These are phyloP conservation scores for Ochotona princeps DNA, from an alignment of 2,113 vertebrate genomes.

Conservation along the genomic window DNA sequence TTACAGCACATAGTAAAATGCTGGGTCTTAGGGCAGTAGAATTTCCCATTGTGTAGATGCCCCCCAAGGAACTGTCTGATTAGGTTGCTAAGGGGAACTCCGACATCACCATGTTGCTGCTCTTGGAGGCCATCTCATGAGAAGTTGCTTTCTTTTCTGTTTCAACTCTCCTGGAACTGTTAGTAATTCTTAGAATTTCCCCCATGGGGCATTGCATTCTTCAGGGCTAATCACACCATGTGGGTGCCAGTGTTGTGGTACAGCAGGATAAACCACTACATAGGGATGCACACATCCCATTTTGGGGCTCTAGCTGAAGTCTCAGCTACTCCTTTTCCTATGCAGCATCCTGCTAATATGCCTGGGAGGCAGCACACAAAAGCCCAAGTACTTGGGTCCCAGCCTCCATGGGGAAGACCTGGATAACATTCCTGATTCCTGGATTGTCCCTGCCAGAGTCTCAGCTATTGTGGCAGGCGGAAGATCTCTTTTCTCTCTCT, in stretches of 20 bases:
- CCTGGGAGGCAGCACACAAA: too few species aligned
- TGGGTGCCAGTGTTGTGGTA: not conserved
- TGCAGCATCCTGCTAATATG: too few species aligned
- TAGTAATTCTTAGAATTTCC: not conserved
- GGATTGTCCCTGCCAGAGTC: too few species aligned
- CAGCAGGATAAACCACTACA: too few species aligned
- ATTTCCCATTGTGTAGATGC: not conserved
- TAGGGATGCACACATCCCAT: too few species aligned
- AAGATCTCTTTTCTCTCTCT: too few species aligned
- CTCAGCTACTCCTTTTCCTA: too few species aligned
- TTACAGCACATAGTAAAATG: not conserved
- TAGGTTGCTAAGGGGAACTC: not conserved
- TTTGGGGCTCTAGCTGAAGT: too few species aligned
- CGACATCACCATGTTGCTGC: not conserved
- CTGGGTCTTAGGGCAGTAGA: not conserved
- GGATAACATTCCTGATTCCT: too few species aligned
- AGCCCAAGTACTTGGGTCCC: too few species aligned
- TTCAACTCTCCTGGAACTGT: not conserved
- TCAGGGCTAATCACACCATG: not conserved
- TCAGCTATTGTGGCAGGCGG: too few species aligned
- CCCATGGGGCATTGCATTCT: not conserved
- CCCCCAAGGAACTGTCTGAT: not conserved
- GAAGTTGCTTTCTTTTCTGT: not conserved
- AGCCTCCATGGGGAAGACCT: too few species aligned
- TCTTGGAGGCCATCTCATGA: not conserved